Base-by-base conservation (phyloP, 2,797 vertebrate species). In the Ctenopoma kingsleyae region DNA sequence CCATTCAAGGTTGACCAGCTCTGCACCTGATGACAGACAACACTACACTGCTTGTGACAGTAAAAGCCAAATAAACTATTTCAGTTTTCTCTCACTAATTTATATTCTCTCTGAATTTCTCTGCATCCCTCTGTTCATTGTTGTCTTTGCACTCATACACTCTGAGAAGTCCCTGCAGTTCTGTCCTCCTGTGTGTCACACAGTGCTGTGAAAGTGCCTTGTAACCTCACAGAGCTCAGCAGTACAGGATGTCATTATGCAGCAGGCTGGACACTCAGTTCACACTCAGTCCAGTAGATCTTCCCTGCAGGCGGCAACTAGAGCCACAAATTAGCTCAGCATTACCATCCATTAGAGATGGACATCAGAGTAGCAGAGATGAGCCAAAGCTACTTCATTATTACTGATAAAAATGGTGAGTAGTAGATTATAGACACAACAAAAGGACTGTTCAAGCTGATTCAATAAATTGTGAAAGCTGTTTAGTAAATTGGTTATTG, bases 161-260 rank as follows among this genome's bases (percentile, higher is more conserved):
- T 57, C 20, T 46, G 58, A 59, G 17, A 22, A 15, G 47, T 36
- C 27, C 57, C 62, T 46, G 56, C 46, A 70, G 67, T 46, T 62
- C 8, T 53, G 47, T 16, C 59, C 50, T 17, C 9, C 13, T 48
- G 55, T 50, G 67, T 22, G n/a, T 66, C 61, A 62, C 49, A 65
- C 38, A 11, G 22, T 47, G 46, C 57, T 48, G 51, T 74, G 23
- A 30, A 19, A 40, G 25, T 20, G 38, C 20, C 35, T 8, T 27
- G 54, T 65, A 44, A 55, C 55, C 40, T 71, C 63, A 48, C 13
- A 67, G 40, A 66, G 54, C 50, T 69, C 63, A 60, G 73, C 63
- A 60, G 36, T 23, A 43, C 49, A 63, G 22, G 23, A 58, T 38
- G 73, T 25, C 54, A 68, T 41, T 15, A 13, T 60, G 44, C 6